Base-by-base conservation (phyloP, 2,888 invertebrate species). In the Eristalis tenax region DNA sequence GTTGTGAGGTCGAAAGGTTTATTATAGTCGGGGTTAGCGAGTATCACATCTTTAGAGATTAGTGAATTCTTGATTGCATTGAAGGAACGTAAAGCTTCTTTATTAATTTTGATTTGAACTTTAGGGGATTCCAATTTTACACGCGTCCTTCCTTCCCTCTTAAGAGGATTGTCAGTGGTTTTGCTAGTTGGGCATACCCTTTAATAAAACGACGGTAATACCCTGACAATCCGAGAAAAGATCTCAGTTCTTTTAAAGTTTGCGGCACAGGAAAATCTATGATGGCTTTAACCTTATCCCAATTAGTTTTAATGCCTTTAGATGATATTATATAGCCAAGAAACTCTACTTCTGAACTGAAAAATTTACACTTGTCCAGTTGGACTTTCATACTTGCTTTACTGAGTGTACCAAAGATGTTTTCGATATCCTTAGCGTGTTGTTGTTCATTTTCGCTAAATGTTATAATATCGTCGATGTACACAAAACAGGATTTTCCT, bases 381-480 rank as follows among this genome's bases (percentile, higher is more conserved):
- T 86, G 66, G 40, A 83, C 76, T 65, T 88, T 73, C 65, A 82
- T 57, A 50, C 65, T 73, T 26, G 79, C 23, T n/a, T n/a, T n/a
- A n/a, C n/a, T n/a, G n/a, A n/a, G n/a, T n/a, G 23, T 50, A 70
- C 15, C 18, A 40, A 88, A 84, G 6, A 89, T 71, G 18, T 79
- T 68, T 35, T 40, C 26, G 11, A 83, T 79, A 35, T 89, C 63
- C n/a, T 77, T 22, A 28, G 73, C 65, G 50, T 85, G 83, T 65
- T 83, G 70, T 0, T 69, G 68, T 22, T 85, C 71, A 4, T 64
- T 28, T 32, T 81, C 63, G 35, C 78, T 74, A 32, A 86, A 88
- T 10, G 73, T 75, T 15, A 88, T 85, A 8, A 87, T 82, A n/a
- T 78, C 74, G 32, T 78, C 74, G n/a, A 86, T 78, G 38, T 86